These are phyloP conservation scores for Drosophila pectinifera DNA, from an alignment of 1,140 invertebrate species.

Conservation along the genomic window DNA sequence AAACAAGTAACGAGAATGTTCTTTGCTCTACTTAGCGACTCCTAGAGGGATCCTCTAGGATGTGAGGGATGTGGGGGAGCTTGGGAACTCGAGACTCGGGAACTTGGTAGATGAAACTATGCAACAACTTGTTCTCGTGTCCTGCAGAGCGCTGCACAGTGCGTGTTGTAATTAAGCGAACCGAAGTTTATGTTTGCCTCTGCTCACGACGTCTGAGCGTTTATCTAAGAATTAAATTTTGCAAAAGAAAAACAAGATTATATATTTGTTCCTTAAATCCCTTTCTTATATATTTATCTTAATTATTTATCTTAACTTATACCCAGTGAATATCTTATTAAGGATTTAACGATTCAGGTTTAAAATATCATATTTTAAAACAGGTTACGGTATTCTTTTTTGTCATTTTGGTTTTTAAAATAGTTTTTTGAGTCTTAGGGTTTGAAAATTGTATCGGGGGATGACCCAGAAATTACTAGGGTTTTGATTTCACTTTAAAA, in stretches of 20 bases:
- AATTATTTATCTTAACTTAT: too few relatives aligned
- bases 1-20: slow-evolving; percentile 62
- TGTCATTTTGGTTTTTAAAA: not conserved
- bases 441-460: not conserved
- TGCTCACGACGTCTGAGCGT: slow-evolving; percentile 2
- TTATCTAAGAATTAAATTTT: not conserved
- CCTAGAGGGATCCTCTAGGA: slow-evolving; percentile 6
- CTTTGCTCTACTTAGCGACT: slow-evolving; percentile 49
- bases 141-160: slow-evolving; percentile 31
- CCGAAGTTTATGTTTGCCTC: slow-evolving; percentile 38
- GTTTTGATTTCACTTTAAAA: too few relatives aligned
- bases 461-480: too few relatives aligned
- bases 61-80: slow-evolving; percentile 3
- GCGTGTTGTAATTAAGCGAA: slow-evolving; percentile 55
- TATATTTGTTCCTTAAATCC: not conserved
- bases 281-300: not conserved
- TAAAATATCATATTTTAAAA: not conserved
- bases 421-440: not conserved
- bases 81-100: not conserved
- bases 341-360: not conserved
- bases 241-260: too few relatives aligned
- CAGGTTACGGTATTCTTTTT: not conserved
- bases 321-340: fast-evolving
- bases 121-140: slow-evolving; percentile 44
- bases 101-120: slow-evolving; percentile 35